Base-by-base conservation (phyloP, 2,797 vertebrate genomes). In the Podarcis siculus region DNA sequence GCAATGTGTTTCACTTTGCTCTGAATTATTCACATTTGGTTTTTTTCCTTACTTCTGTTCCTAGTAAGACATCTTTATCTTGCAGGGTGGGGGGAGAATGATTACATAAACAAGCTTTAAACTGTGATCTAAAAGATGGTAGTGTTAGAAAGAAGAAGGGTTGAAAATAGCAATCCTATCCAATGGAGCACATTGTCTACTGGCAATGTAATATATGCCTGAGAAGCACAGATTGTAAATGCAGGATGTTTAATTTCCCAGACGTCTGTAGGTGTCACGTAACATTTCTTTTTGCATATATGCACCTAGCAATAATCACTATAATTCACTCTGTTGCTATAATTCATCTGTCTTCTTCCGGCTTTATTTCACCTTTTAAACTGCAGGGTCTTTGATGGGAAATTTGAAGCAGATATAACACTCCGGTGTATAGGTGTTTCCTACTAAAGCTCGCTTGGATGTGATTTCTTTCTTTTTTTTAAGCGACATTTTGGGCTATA, bases 211-310 rank as follows among this genome's bases (percentile, higher is more conserved):
- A 94, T 82, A 72, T 89, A 94, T 77, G 10, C 42, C 67, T 93
- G 92, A 93, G 92, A 96, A 94, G 78, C 91, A 81, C 92, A 91
- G 89, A 88, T n/a, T 32, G 2, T 91, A 37, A 96, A 89, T 92
- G 77, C 90, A 86, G 88, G 88, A 90, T 2, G 66, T 93, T 93
- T 75, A 88, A 89, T 91, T 94, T 93, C 76, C 67, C 39, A 85
- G 82, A 89, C 85, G 83, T 23, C 76, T 90, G 92, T 89, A 91
- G 89, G 94, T 86, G 49, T 84, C 90, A 71, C 32, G 81, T 92
- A 87, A 86, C 86, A 17, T 71, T 86, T 91, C 64, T 17, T 25
- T 21, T 45, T 91, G 86, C 39, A 88, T 85, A 4, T 79, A 58
- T 1, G 27, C 87, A 45, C 32, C 69, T 77, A n/a, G 27, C 45